These are phyloP conservation scores for Thryonomys swinderianus DNA, from an alignment of 2,113 vertebrate genomes.

Conservation along the genomic window DNA sequence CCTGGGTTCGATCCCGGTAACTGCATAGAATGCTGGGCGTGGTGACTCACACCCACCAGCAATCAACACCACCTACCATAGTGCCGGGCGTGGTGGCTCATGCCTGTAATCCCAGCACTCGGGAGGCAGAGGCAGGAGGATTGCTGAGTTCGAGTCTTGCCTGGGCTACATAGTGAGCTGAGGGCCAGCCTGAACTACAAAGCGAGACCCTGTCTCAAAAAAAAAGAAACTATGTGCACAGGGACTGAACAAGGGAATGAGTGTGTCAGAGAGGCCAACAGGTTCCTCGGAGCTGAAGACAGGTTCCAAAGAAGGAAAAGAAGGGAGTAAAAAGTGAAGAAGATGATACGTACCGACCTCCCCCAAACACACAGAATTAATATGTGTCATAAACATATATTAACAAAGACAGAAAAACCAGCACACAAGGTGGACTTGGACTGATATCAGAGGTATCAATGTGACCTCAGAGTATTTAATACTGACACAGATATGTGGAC, in stretches of 20 bases:
- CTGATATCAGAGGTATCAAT: background rate
- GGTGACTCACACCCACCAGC: too few relatives aligned
- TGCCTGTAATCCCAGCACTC: too few relatives aligned
- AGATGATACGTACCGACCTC: background rate
- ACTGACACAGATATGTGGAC: background rate
- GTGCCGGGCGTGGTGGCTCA: too few relatives aligned
- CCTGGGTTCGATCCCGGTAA: too few relatives aligned
- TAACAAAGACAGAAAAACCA: background rate
- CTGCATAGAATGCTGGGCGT: too few relatives aligned
- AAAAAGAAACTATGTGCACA: rapidly evolving
- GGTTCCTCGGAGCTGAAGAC: background rate
- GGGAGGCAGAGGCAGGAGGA: too few relatives aligned
- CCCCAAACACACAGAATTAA: background rate
- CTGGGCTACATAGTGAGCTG: too few relatives aligned
- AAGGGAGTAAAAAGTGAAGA: background rate
- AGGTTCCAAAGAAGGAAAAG: background rate
- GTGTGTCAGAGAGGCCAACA: background rate
- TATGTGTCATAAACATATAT: background rate
- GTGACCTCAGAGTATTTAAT: background rate
- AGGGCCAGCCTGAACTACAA: too few relatives aligned
- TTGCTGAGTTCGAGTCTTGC: too few relatives aligned
- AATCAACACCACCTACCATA: too few relatives aligned
- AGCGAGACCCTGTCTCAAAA: too few relatives aligned
- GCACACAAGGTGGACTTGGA: background rate
- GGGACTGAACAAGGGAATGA: background rate